Evolutionary conservation across 2,797 vertebrate genomes (phyloP).

Genomic region (Paguma larvata): DNA sequence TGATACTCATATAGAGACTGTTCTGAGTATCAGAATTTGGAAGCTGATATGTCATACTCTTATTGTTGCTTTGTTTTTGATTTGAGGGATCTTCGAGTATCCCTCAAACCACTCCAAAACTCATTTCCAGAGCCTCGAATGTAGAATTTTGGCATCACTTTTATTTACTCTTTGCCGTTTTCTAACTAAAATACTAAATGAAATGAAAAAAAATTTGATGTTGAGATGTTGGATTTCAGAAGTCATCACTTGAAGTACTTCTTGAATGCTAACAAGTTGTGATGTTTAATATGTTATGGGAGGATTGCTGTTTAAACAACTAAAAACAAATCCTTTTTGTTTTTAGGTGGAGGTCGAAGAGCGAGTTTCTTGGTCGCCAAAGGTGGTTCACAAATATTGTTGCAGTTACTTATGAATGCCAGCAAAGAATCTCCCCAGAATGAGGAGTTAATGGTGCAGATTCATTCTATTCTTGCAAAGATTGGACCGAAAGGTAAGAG

Average conservation of each 20-base stretch:
- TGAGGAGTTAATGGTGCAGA: slow-evolving; percentile 96
- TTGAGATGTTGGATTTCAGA: slow-evolving; percentile 56
- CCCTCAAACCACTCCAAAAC: background rate
- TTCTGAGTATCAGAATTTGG: slow-evolving; percentile 35
- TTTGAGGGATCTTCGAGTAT: background rate
- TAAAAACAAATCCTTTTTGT: background rate
- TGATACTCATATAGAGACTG: background rate
- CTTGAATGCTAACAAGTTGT: slow-evolving; percentile 11
- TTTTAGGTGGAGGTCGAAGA: slow-evolving; percentile 94
- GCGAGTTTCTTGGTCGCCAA: slow-evolving; percentile 94
- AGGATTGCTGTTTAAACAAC: slow-evolving; percentile 28
- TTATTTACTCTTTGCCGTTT: background rate
- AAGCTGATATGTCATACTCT: background rate
- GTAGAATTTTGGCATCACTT: background rate
- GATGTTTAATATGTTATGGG: background rate
- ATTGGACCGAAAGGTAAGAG: slow-evolving; percentile 96
- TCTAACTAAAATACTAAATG: background rate
- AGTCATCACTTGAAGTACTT: slow-evolving; percentile 57
- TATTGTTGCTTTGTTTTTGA: slow-evolving; percentile 25
- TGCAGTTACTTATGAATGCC: slow-evolving; percentile 93
- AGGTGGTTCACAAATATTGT: slow-evolving; percentile 96
- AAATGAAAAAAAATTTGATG: slow-evolving; percentile 44
- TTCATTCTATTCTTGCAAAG: slow-evolving; percentile 97
- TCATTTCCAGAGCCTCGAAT: background rate
- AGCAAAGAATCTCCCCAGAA: slow-evolving; percentile 94